Conservation (phyloP, 2,113 vertebrate genomes). For the Cromileptes altivelis region DNA sequence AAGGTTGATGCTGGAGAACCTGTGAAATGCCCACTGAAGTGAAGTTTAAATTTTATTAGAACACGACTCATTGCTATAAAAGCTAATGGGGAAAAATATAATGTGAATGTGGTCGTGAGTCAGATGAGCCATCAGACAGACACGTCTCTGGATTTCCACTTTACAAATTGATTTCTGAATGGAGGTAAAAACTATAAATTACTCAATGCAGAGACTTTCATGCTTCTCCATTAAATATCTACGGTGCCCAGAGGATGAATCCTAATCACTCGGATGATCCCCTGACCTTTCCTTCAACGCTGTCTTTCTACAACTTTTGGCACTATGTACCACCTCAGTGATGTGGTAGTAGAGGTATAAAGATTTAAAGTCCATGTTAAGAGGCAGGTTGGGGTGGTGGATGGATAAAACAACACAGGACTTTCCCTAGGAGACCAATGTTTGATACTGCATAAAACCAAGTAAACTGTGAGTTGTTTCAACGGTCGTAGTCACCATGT, state of each 20-base stretch:
- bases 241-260: neutral
- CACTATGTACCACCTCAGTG: too few species aligned
- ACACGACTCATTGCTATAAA: conserved; percentile 21
- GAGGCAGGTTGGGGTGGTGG: too few species aligned
- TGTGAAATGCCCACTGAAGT: neutral
- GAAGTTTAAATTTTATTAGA: conserved; percentile 29
- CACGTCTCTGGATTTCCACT: neutral
- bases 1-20: conserved; percentile 3
- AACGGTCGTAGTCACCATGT: too few species aligned
- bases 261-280: neutral
- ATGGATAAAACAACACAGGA: too few species aligned
- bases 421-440: too few species aligned
- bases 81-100: conserved; percentile 5
- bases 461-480: too few species aligned
- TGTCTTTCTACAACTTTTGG: too few species aligned
- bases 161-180: neutral
- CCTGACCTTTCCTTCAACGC: neutral
- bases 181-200: neutral
- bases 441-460: too few species aligned
- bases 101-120: conserved; percentile 4
- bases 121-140: conserved; percentile 3
- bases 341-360: too few species aligned
- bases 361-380: too few species aligned
- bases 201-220: neutral
- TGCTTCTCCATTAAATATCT: neutral